phyloP scores from a whole-genome alignment of 1,140 invertebrate genomes.

The Philopotamus ludificatus region DNA sequence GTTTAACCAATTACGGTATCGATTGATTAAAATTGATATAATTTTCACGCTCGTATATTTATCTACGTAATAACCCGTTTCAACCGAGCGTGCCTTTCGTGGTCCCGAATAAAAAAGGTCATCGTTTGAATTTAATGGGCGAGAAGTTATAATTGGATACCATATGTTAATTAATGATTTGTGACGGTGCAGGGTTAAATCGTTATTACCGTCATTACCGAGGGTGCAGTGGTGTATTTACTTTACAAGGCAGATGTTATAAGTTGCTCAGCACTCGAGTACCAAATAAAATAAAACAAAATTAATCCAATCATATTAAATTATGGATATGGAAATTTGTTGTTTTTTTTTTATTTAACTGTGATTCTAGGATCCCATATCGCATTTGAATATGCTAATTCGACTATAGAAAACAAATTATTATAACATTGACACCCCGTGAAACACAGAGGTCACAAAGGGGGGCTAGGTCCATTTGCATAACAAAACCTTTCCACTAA shows the following conservation, averaged over 20 bases:
- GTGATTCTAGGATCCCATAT: too few relatives aligned
- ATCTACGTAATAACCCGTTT: not conserved
- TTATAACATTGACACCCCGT: constrained; percentile 19
- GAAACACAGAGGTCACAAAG: constrained; percentile 10
- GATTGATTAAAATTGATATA: constrained; percentile 7
- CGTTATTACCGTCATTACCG: not conserved
- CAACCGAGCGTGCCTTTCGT: not conserved
- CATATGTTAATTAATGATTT: constrained; percentile 34
- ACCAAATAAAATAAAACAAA: too few relatives aligned
- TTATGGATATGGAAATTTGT: too few relatives aligned
- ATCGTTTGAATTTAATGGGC: constrained; percentile 25
- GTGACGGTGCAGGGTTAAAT: not conserved
- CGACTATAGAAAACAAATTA: constrained; percentile 6
- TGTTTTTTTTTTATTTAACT: too few relatives aligned
- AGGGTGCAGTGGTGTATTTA: constrained; percentile 15
- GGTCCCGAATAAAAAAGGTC: not conserved
- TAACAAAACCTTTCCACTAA: not conserved
- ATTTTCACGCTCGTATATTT: not conserved
- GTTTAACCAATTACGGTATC: too few relatives aligned
- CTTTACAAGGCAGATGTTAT: constrained; percentile 23
- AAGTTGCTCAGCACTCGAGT: not conserved
- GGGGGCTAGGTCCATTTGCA: not conserved
- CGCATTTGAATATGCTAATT: constrained; percentile 26
- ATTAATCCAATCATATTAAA: too few relatives aligned
- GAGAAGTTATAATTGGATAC: constrained; percentile 36